These are phyloP conservation scores for Eristalinus sepulchralis DNA, from an alignment of 2,888 invertebrate genomes.

Conservation along the genomic window DNA sequence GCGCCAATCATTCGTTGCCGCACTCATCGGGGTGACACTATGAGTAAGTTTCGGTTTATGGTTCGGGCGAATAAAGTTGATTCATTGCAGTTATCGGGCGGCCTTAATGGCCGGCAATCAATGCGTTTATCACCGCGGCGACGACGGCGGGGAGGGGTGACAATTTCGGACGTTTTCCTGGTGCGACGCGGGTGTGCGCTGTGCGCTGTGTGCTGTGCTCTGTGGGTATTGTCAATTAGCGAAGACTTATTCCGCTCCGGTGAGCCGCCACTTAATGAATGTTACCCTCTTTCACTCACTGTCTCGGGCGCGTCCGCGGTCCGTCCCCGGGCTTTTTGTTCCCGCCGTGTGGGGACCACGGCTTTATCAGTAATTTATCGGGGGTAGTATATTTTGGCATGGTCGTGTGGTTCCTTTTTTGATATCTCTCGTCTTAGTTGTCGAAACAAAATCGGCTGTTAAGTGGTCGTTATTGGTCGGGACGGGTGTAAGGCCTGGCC, in stretches of 20 bases:
- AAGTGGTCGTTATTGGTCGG: slow-evolving; percentile 66
- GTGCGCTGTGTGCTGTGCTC: slow-evolving; percentile 30
- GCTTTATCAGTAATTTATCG: slow-evolving; percentile 70
- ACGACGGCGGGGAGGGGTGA: neutral
- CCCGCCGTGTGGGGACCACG: slow-evolving; percentile 64
- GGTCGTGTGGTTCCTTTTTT: slow-evolving; percentile 23
- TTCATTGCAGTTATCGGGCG: slow-evolving; percentile 68
- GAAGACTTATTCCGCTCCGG: slow-evolving; percentile 58
- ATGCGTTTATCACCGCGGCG: slow-evolving; percentile 63
- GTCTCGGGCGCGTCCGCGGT: neutral
- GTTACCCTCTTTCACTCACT: slow-evolving; percentile 7
- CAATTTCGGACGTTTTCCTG: slow-evolving; percentile 57
- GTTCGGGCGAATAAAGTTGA: slow-evolving; percentile 60
- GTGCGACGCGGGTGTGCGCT: slow-evolving; percentile 28
- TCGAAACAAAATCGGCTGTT: slow-evolving; percentile 70
- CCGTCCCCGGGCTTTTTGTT: slow-evolving; percentile 36
- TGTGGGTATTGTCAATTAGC: slow-evolving; percentile 67
- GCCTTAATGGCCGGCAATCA: slow-evolving; percentile 68
- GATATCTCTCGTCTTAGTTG: slow-evolving; percentile 30
- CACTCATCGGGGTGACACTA: slow-evolving; percentile 58
- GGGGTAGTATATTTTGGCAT: slow-evolving; percentile 69
- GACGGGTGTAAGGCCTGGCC: slow-evolving; percentile 7
- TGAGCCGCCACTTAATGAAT: slow-evolving; percentile 62
- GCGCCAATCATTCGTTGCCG: slow-evolving; percentile 33
- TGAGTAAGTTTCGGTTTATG: slow-evolving; percentile 57